Conservation (phyloP, 92 coral and sea anemone species). For the Phenganax stokvisi region DNA sequence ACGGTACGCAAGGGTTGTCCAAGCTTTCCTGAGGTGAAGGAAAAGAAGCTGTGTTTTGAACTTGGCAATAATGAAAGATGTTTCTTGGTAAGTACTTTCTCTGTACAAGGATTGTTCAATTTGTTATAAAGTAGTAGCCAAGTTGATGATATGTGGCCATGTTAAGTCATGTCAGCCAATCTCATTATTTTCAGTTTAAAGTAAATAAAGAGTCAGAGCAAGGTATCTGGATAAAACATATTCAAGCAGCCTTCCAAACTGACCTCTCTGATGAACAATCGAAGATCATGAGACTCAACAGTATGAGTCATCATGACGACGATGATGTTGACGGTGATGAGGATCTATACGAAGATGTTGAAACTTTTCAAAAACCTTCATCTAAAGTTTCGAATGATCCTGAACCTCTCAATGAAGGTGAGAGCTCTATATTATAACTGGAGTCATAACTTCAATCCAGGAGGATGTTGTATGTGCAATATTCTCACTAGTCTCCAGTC, state of each 20-base stretch:
- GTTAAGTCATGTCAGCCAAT: too few species aligned
- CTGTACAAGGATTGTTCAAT: neutral
- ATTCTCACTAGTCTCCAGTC: too few species aligned
- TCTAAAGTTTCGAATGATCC: neutral
- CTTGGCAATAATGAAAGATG: constrained; percentile 48
- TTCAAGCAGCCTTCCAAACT: constrained; percentile 53
- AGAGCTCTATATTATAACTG: neutral
- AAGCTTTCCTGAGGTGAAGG: constrained; percentile 30
- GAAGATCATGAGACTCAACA: constrained; percentile 10
- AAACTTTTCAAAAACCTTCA: neutral
- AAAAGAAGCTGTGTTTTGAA: constrained; percentile 24
- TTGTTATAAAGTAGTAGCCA: neutral
- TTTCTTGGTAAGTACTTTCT: constrained; percentile 53
- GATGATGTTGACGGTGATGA: constrained; percentile 8
- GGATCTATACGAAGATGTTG: constrained; percentile 29
- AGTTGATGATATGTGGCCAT: too few species aligned
- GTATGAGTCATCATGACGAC: constrained; percentile 4
- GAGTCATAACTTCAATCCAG: too few species aligned
- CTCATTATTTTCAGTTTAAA: constrained; percentile 58
- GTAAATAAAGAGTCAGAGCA: constrained; percentile 54
- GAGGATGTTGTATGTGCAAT: too few species aligned
- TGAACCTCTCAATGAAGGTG: constrained; percentile 5
- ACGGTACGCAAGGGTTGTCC: constrained; percentile 26
- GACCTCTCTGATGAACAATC: constrained; percentile 54
- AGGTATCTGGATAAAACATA: constrained; percentile 59